Evolutionary conservation across 1,140 invertebrate genomes (phyloP), one percentile per base, ranked within the genome.

Genomic region (Cydia pomonella): DNA sequence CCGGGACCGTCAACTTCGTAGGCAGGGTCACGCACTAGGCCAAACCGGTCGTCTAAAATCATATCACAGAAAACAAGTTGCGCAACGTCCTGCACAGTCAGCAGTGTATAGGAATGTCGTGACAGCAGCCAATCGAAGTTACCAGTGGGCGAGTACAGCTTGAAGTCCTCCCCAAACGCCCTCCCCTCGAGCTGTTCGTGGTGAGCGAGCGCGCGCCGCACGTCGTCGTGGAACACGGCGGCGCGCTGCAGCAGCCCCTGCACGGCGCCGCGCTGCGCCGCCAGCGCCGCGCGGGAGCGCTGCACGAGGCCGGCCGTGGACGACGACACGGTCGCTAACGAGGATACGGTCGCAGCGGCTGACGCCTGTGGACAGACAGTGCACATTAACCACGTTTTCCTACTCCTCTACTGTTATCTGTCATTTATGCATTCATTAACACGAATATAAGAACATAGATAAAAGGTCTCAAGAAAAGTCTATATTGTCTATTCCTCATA

Each of bases 81-180:
- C n/a, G n/a, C n/a, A n/a, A n/a, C n/a, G n/a, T n/a, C n/a, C n/a
- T n/a, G n/a, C n/a, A n/a, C n/a, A n/a, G n/a, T n/a, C n/a, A n/a
- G n/a, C n/a, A n/a, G n/a, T n/a, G n/a, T n/a, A n/a, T n/a, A n/a
- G n/a, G n/a, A n/a, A n/a, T n/a, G n/a, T n/a, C n/a, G n/a, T n/a
- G n/a, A n/a, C n/a, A n/a, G n/a, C n/a, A n/a, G n/a, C n/a, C n/a
- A n/a, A n/a, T n/a, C n/a, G n/a, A n/a, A n/a, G n/a, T n/a, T n/a
- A n/a, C 90, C 93, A 29, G 89, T 91, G 7, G 88, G 90, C 5
- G 89, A 88, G 78, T 94, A 94, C 0, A 92, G 83, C 44, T 88
- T 88, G 9, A 93, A 89, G 73, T 94, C 90, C 62, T 91, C 85
- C 16, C 86, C 85, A n/a, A 93, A 81, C 76, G 93, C 94, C 13